Percentiles rank a stretch among this genome's conserved stretches.
These are phyloP conservation scores for Uloborus diversus DNA, from an alignment of 1,140 invertebrate genomes.

Conservation along the genomic window DNA sequence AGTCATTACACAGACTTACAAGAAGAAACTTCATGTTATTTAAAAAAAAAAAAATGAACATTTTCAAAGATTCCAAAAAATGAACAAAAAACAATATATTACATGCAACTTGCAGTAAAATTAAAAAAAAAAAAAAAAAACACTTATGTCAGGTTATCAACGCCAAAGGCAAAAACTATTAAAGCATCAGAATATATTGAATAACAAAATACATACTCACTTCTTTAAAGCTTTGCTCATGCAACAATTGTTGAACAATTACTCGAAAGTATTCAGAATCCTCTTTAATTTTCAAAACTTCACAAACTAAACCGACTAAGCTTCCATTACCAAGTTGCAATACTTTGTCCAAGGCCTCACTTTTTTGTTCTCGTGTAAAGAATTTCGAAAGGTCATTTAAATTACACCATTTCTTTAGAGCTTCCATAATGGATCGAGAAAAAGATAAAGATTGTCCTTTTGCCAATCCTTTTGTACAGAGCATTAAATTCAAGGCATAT, in stretches of 20 bases:
- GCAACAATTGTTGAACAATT: not conserved
- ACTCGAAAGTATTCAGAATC: not conserved
- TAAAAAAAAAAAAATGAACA: too few species aligned
- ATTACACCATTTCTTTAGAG: conserved; percentile 5
- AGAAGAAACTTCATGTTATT: too few species aligned
- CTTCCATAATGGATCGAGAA: not conserved
- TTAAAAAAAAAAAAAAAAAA: too few species aligned
- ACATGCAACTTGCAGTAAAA: too few species aligned
- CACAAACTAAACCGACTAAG: not conserved
- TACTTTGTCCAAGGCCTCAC: not conserved
- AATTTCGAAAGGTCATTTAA: not conserved
- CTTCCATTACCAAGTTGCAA: not conserved
- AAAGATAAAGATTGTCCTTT: not conserved
- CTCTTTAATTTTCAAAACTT: conserved; percentile 1
- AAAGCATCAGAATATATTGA: too few species aligned
- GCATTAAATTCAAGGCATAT: conserved; percentile 1
- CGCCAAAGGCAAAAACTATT: too few species aligned
- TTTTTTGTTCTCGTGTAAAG: not conserved
- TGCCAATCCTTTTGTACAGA: not conserved
- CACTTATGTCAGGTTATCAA: too few species aligned
- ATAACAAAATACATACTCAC: not conserved
- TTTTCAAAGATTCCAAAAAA: too few species aligned
- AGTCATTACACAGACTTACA: too few species aligned
- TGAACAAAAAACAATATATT: too few species aligned
- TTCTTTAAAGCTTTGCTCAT: not conserved